Conservation (phyloP, 2,113 vertebrate genomes). For the Lichenostomus cassidix region DNA sequence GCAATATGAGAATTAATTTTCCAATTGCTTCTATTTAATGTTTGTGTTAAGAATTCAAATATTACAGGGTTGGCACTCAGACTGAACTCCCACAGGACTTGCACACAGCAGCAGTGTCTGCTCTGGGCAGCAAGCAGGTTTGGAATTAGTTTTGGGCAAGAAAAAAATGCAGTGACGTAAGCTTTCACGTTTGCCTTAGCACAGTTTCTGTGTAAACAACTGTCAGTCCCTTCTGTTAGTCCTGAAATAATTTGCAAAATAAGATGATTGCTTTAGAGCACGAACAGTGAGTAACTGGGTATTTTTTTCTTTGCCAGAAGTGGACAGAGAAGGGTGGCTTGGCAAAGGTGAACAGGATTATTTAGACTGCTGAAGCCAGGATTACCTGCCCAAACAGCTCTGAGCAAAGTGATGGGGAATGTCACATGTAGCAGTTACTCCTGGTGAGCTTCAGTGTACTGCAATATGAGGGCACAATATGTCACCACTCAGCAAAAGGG, state of each 20-base stretch:
- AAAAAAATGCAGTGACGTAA: neutral
- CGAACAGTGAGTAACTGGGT: neutral
- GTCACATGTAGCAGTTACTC: neutral
- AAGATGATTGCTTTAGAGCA: neutral
- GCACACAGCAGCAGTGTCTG: neutral
- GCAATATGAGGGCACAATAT: neutral
- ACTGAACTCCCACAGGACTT: neutral
- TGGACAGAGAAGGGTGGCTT: neutral
- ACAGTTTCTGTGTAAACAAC: neutral
- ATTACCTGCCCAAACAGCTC: neutral
- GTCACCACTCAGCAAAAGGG: neutral
- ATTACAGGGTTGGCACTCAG: neutral
- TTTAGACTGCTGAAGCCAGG: neutral
- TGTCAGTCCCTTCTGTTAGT: neutral
- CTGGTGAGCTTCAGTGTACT: neutral
- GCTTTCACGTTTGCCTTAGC: neutral
- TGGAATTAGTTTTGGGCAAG: neutral
- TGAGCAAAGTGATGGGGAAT: neutral
- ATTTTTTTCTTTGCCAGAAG: neutral
- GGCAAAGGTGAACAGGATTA: fast-evolving
- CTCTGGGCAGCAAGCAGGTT: neutral
- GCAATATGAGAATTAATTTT: neutral
- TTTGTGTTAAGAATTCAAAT: neutral
- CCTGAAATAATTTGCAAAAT: neutral
- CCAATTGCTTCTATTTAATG: neutral